Percentiles rank a stretch among this genome's conserved stretches.
Evolutionary conservation across 2,888 invertebrate species (phyloP).

Genomic region (Mimumesa dahlbomi): DNA sequence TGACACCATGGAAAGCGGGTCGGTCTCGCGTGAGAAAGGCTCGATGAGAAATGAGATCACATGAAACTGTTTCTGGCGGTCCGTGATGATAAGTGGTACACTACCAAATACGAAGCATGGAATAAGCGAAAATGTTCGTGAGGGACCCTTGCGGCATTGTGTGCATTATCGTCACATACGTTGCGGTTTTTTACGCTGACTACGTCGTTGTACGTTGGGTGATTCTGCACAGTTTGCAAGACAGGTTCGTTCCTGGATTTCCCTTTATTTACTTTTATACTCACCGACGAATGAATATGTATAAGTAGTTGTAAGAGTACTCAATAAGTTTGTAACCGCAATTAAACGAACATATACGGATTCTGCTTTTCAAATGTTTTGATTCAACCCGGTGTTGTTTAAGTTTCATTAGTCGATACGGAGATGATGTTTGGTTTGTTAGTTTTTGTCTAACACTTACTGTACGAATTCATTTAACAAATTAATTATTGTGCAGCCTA

Average conservation of each 20-base stretch:
- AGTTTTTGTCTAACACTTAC: no score
- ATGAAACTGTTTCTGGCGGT: constrained; percentile 18
- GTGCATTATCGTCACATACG: constrained; percentile 90
- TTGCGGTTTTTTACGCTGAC: constrained; percentile 91
- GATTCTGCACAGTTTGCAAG: constrained; percentile 89
- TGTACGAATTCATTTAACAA: no score
- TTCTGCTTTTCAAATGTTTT: no score
- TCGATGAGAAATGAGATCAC: constrained; percentile 39
- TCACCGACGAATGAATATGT: no score
- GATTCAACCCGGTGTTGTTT: no score
- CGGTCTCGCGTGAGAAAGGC: constrained; percentile 23
- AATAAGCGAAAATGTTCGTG: constrained; percentile 83
- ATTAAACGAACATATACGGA: no score
- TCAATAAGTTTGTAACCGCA: no score
- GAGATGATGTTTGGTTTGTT: no score
- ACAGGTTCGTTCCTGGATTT: no score
- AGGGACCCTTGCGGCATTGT: constrained; percentile 92
- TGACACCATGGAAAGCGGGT: constrained; percentile 11
- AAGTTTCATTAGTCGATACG: no score
- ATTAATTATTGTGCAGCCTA: constrained; percentile 83
- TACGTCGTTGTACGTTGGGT: constrained; percentile 93
- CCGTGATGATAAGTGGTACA: constrained; percentile 36
- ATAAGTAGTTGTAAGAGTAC: no score
- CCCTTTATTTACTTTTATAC: no score
- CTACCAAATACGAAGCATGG: constrained; percentile 30